phyloP scores from a whole-genome alignment of 2,888 invertebrate species.

The Rapana venosa region DNA sequence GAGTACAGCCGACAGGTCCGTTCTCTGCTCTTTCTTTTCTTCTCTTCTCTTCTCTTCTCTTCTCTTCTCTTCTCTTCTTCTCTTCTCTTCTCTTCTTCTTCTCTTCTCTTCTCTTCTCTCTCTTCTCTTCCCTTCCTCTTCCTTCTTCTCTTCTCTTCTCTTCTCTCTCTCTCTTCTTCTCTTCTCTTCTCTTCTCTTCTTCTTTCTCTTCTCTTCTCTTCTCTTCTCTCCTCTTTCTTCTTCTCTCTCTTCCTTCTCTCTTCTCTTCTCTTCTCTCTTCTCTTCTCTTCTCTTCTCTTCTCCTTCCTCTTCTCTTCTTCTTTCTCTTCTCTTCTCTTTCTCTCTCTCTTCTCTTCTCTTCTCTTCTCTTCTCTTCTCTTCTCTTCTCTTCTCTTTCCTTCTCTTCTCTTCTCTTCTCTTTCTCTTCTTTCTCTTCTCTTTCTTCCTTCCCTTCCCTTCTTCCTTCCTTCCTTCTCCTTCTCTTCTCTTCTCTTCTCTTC shows the following conservation, averaged over 20 bases:
- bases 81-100: too few species aligned
- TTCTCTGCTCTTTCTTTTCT: background rate
- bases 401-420: background rate
- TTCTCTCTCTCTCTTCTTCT: background rate
- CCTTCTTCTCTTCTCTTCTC: too few species aligned
- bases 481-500: background rate
- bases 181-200: background rate
- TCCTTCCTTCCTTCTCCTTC: background rate
- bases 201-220: background rate
- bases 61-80: too few species aligned
- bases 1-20: slow-evolving; percentile 70
- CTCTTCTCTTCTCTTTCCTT: background rate
- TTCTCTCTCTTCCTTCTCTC: background rate
- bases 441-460: background rate
- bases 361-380: background rate
- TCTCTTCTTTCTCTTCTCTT: background rate
- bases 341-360: background rate
- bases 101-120: too few species aligned
- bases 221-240: background rate
- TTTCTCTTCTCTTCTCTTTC: background rate
- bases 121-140: background rate
- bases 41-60: background rate
- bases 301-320: background rate
- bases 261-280: background rate
- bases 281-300: background rate